Base-by-base conservation (phyloP, 2,797 vertebrate species). In the Tadarida brasiliensis region DNA sequence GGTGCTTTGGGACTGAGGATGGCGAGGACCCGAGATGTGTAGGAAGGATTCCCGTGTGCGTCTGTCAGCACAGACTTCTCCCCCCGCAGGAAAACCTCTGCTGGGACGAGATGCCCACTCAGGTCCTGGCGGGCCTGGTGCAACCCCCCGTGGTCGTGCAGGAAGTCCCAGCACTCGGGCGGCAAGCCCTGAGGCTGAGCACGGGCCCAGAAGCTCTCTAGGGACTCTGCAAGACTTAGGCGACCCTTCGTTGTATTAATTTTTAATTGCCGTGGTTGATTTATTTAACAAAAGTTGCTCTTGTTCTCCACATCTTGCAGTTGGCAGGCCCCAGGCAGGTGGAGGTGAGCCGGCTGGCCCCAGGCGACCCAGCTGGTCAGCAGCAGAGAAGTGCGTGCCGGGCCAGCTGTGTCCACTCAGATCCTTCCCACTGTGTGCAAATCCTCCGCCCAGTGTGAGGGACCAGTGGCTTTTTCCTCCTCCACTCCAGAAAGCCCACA, bases 381-480 rank as follows among this genome's bases (percentile, higher is more conserved):
- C 10, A 0, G 10, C 0, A 35, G 39, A 12, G 19, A 24, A 30
- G n/a, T 17, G 14, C 16, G 7, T 0, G 5, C 61, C 30, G 9
- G 6, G 22, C 7, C 1, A 0, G 1, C 54, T 3, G 47, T 24
- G 33, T 5, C n/a, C 28, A 15, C 14, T 1, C 28, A 0, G 0
- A 2, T 4, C 0, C 57, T 61, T 1, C 5, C n/a, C 1, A 1
- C 28, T 0, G 2, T 0, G 56, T 30, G 30, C 2, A 11, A 33
- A 44, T 11, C 67, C 33, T 56, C 57, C 7, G 35, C 35, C 49
- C 14, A 12, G 4, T 0, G 0, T 3, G 26, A 7, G 63, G 0
- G n/a, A n/a, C 9, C 10, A 15, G 24, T 1, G 17, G 4, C 8
- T 20, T 20, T 49, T n/a, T 20, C 35, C 26, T n/a, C 56, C 24